These are phyloP conservation scores for Bradypus variegatus DNA, from an alignment of 2,797 vertebrate species.

Conservation along the genomic window DNA sequence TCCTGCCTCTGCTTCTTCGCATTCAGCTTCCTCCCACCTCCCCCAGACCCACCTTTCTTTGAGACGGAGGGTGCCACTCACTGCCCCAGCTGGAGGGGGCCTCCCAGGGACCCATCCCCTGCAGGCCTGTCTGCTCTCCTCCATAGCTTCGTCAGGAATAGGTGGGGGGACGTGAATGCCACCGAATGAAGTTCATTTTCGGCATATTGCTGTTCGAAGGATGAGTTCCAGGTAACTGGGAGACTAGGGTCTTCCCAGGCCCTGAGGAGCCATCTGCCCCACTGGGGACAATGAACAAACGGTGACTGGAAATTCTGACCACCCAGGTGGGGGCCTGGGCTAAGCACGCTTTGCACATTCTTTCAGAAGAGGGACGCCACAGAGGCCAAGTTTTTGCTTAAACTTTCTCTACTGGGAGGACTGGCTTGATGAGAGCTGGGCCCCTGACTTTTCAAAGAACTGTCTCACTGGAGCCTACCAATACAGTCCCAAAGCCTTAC, in stretches of 20 bases:
- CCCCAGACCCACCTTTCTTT: neutral
- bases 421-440: neutral
- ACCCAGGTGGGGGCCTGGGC: neutral
- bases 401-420: neutral
- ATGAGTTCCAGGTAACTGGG: neutral
- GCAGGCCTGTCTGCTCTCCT: neutral
- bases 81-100: no score
- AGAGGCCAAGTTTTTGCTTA: neutral
- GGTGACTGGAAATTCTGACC: neutral
- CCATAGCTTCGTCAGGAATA: neutral
- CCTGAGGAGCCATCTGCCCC: neutral
- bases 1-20: neutral
- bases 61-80: neutral
- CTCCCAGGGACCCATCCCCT: neutral
- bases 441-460: neutral
- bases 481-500: neutral
- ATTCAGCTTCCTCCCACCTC: neutral
- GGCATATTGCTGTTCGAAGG: no score
- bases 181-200: fast-evolving
- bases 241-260: neutral
- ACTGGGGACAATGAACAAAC: neutral
- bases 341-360: neutral
- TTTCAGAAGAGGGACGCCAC: neutral
- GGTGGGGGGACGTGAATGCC: fast-evolving
- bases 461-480: neutral